Percentiles rank a stretch among this genome's conserved stretches.
phyloP scores from a whole-genome alignment of 1,140 invertebrate genomes.

The Euura saliciscinereae region DNA sequence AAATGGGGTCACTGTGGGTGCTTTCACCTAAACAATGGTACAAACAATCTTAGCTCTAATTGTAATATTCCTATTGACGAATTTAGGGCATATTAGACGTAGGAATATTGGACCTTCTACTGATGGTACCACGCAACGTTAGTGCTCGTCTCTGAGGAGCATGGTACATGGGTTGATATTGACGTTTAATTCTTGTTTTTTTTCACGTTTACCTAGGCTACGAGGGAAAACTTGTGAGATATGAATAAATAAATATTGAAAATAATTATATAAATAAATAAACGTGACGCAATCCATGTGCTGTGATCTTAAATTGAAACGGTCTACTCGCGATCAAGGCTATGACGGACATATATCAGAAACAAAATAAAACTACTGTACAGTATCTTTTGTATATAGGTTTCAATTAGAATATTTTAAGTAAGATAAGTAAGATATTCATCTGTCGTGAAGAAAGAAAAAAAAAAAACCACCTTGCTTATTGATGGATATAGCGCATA shows the following conservation, averaged over 20 bases:
- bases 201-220: not conserved
- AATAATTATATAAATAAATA: constrained; percentile 16
- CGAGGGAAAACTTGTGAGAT: not conserved
- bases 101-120: constrained; percentile 34
- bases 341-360: constrained; percentile 41
- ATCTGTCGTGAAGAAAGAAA: constrained; percentile 29
- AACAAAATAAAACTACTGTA: constrained; percentile 28
- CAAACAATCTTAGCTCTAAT: constrained; percentile 53
- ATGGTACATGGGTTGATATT: constrained; percentile 32
- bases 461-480: constrained; percentile 33
- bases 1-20: constrained; percentile 40
- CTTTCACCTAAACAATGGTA: constrained; percentile 53
- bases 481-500: constrained; percentile 47
- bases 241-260: not conserved
- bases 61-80: constrained; percentile 50
- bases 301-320: constrained; percentile 36
- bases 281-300: constrained; percentile 33
- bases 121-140: constrained; percentile 25
- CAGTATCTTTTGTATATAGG: constrained; percentile 47
- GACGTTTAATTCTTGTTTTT: not conserved
- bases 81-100: constrained; percentile 42
- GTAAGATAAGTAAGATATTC: constrained; percentile 31
- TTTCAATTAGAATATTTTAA: constrained; percentile 33
- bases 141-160: constrained; percentile 37
- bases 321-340: constrained; percentile 43